Evolutionary conservation across 2,113 vertebrate species (phyloP).

Genomic region (Herpetotheres cachinnans): DNA sequence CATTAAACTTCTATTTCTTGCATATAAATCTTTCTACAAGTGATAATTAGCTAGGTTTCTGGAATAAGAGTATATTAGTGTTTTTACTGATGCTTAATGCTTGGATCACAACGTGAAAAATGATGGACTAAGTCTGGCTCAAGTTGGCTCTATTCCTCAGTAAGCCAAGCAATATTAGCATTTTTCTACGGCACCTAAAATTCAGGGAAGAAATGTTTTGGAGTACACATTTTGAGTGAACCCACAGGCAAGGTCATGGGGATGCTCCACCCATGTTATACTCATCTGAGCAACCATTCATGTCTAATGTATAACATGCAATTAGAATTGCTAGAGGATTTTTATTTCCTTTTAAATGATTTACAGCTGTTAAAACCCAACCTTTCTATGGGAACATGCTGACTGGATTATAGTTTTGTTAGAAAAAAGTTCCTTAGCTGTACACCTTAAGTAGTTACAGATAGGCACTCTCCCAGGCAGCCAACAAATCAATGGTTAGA

Average conservation of each 20-base stretch:
- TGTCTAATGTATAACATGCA: background rate
- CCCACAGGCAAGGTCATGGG: background rate
- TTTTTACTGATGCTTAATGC: background rate
- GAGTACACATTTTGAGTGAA: background rate
- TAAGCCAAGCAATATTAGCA: background rate
- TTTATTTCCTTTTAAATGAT: conserved; percentile 22
- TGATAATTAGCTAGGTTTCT: background rate
- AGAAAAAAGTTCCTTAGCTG: background rate
- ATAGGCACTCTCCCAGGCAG: background rate
- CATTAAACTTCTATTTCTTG: background rate
- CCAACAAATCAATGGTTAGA: background rate
- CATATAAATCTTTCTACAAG: background rate
- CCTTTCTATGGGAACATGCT: background rate
- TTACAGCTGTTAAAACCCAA: background rate
- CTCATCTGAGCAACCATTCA: background rate
- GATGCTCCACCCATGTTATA: background rate
- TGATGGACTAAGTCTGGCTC: background rate
- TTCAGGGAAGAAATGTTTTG: background rate
- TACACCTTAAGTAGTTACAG: background rate
- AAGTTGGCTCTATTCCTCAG: background rate
- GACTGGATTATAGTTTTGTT: conserved; percentile 10
- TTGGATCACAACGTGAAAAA: background rate
- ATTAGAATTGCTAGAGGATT: background rate
- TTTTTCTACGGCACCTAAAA: background rate
- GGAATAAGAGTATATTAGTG: background rate